Conservation (phyloP, 2,888 invertebrate species). For the Andrena chrysosceles region DNA sequence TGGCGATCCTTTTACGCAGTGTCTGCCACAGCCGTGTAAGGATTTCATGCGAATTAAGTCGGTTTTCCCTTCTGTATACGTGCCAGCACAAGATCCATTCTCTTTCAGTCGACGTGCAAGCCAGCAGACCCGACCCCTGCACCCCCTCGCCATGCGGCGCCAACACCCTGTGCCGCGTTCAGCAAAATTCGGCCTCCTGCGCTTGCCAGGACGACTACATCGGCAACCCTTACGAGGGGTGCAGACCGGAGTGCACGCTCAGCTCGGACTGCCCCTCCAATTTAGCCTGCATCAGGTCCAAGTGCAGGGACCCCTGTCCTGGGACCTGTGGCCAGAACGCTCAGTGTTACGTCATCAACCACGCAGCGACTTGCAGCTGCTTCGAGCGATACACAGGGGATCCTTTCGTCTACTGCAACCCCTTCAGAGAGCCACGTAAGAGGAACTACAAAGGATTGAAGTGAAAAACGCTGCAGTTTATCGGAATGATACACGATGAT, state of each 20-base stretch:
- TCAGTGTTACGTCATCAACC: constrained; percentile 85
- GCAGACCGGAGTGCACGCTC: constrained; percentile 92
- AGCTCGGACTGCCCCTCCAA: constrained; percentile 91
- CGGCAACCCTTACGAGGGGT: constrained; percentile 90
- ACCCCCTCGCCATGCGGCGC: constrained; percentile 91
- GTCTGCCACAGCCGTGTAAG: constrained; percentile 85
- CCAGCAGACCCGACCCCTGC: constrained; percentile 86
- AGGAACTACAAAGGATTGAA: constrained; percentile 80
- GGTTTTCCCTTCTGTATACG: too few species aligned
- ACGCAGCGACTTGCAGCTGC: constrained; percentile 85
- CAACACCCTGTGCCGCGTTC: constrained; percentile 91
- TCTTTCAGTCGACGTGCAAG: constrained; percentile 60
- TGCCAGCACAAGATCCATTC: background rate
- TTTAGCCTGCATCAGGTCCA: constrained; percentile 91
- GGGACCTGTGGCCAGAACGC: constrained; percentile 88
- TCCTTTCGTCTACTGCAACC: constrained; percentile 88
- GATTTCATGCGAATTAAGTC: constrained; percentile 17
- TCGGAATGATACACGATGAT: background rate
- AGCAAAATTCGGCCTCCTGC: constrained; percentile 91
- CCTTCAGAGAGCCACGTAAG: constrained; percentile 88
- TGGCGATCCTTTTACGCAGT: constrained; percentile 89
- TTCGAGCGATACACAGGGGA: constrained; percentile 83
- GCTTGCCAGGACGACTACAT: constrained; percentile 90
- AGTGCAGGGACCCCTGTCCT: constrained; percentile 92
- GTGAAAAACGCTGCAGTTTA: background rate